phyloP scores from a whole-genome alignment of 2,888 invertebrate species.

The Apodemia hepburni region DNA sequence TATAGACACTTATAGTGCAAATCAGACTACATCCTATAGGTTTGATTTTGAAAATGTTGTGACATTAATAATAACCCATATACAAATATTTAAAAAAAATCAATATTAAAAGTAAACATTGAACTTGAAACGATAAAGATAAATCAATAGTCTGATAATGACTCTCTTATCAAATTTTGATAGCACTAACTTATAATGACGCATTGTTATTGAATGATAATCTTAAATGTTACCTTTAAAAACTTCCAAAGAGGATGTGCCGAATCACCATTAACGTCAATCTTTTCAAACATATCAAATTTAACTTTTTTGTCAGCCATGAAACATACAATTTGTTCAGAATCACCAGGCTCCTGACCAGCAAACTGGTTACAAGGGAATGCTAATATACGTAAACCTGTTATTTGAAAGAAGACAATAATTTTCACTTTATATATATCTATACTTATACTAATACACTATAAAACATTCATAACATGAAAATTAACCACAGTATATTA shows the following conservation, averaged over 20 bases:
- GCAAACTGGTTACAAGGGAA: slow-evolving; percentile 95
- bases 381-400: slow-evolving; percentile 88
- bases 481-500: too few relatives aligned
- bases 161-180: not conserved
- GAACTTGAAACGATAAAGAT: too few relatives aligned
- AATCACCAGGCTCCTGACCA: slow-evolving; percentile 83
- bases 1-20: too few relatives aligned
- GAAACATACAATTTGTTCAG: slow-evolving; percentile 83
- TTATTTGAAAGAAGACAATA: slow-evolving; percentile 26
- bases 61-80: too few relatives aligned
- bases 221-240: slow-evolving; percentile 68
- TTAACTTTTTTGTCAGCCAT: slow-evolving; percentile 81
- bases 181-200: not conserved
- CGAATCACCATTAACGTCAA: slow-evolving; percentile 84
- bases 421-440: too few relatives aligned
- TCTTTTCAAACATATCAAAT: slow-evolving; percentile 85
- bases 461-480: too few relatives aligned
- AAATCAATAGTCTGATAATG: not conserved
- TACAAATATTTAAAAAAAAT: too few relatives aligned
- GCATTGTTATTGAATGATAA: not conserved
- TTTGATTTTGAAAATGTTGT: too few relatives aligned
- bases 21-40: too few relatives aligned
- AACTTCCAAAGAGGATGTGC: slow-evolving; percentile 85
- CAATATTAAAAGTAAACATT: too few relatives aligned
- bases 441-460: too few relatives aligned